These are phyloP conservation scores for Gasteruption jaculator DNA, from an alignment of 2,888 invertebrate species.

Conservation along the genomic window DNA sequence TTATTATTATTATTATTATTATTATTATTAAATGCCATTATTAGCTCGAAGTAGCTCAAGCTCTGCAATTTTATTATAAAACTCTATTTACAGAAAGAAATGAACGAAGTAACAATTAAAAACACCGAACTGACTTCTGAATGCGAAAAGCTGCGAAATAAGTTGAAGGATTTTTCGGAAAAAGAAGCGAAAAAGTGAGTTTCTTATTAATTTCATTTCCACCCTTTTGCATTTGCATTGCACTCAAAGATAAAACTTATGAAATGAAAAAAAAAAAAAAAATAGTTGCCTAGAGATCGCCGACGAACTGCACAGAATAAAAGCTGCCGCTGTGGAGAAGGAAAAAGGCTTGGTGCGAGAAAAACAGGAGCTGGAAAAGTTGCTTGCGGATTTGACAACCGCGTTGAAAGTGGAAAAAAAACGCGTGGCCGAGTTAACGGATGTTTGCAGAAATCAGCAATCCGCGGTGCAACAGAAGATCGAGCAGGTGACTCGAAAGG, in stretches of 20 bases:
- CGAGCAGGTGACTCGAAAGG: conserved; percentile 25
- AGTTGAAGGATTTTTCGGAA: conserved; percentile 25
- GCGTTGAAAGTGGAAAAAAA: conserved; percentile 30
- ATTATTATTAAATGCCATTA: no score
- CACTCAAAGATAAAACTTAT: conserved; percentile 18
- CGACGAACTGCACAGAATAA: conserved; percentile 27
- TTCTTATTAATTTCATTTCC: neutral
- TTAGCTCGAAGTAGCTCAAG: no score
- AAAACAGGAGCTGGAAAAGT: conserved; percentile 27
- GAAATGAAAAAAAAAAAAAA: conserved; percentile 19
- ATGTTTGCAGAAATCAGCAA: conserved; percentile 29
- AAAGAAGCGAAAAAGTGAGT: conserved; percentile 30
- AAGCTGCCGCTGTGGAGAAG: conserved; percentile 25
- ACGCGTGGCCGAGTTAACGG: conserved; percentile 29
- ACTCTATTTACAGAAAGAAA: conserved; percentile 23
- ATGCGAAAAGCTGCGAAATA: conserved; percentile 27
- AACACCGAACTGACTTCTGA: conserved; percentile 28
- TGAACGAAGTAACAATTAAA: conserved; percentile 20
- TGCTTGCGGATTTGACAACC: conserved; percentile 28
- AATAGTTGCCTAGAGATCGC: conserved; percentile 29
- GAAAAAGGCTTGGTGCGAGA: conserved; percentile 27
- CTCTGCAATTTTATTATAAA: conserved; percentile 5
- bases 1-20: neutral
- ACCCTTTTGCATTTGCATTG: conserved; percentile 9
- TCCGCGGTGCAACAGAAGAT: conserved; percentile 25